Evolutionary conservation across 2,113 vertebrate genomes (phyloP).

Genomic region (Mugil cephalus): DNA sequence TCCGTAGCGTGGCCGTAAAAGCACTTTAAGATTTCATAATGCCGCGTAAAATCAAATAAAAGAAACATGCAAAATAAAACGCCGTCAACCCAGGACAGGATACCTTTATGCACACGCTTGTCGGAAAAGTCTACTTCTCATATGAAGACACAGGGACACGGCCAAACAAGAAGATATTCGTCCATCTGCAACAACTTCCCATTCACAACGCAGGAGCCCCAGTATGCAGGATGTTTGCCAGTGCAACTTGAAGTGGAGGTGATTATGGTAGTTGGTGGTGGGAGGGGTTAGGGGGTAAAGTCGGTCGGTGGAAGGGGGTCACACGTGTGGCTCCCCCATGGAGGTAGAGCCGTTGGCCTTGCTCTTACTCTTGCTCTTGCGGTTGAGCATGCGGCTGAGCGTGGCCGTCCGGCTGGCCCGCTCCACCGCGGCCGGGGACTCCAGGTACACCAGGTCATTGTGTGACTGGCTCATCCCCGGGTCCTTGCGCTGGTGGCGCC

Average conservation of each 20-base stretch:
- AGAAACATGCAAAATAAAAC: constrained; percentile 55
- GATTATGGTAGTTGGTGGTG: constrained; percentile 40
- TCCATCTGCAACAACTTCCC: constrained; percentile 41
- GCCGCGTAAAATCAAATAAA: constrained; percentile 57
- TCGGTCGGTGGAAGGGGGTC: constrained; percentile 38
- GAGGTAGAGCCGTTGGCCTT: constrained; percentile 85
- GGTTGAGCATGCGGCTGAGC: constrained; percentile 88
- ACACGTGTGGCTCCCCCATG: constrained; percentile 64
- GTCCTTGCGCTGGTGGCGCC: constrained; percentile 93
- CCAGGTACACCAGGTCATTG: constrained; percentile 94
- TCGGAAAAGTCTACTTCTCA: constrained; percentile 31
- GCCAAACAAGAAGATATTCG: constrained; percentile 29
- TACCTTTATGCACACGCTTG: constrained; percentile 35
- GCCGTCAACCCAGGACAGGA: constrained; percentile 26
- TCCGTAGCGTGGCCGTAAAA: constrained; percentile 65
- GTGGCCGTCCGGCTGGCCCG: constrained; percentile 87
- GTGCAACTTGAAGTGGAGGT: constrained; percentile 47
- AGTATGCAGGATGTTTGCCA: constrained; percentile 34
- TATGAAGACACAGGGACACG: constrained; percentile 24
- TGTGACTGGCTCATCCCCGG: constrained; percentile 98
- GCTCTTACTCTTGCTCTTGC: constrained; percentile 87
- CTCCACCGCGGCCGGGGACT: constrained; percentile 85
- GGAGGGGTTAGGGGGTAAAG: constrained; percentile 9
- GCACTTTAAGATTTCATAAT: constrained; percentile 59
- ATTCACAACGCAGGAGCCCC: constrained; percentile 36